These are phyloP conservation scores for Callyntrura sp. DNA, from an alignment of 2,888 invertebrate species.

Conservation along the genomic window DNA sequence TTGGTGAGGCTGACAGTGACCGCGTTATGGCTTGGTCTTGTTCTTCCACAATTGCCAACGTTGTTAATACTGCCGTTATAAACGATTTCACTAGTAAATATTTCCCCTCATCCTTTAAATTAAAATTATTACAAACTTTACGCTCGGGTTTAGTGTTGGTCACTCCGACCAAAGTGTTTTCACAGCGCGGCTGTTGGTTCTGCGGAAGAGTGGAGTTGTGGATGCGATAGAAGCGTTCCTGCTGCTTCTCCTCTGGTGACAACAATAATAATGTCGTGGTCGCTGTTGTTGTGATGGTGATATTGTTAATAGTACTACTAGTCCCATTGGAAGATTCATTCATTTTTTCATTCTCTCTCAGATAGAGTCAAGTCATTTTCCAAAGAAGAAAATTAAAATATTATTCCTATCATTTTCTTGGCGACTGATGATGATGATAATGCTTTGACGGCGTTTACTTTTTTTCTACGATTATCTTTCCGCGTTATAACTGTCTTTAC, in stretches of 20 bases:
- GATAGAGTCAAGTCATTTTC: constrained; percentile 72
- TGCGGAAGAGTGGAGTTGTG: neutral
- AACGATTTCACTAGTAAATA: constrained; percentile 47
- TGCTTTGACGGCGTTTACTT: neutral
- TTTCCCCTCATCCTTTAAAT: constrained; percentile 31
- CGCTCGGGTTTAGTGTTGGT: neutral
- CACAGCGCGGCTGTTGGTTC: neutral
- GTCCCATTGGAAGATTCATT: constrained; percentile 75
- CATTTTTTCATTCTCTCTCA: constrained; percentile 78
- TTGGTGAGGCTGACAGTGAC: constrained; percentile 44
- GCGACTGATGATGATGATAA: neutral
- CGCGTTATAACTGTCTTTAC: neutral
- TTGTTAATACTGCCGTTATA: constrained; percentile 53
- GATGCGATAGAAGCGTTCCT: neutral
- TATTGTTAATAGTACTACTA: constrained; percentile 52
- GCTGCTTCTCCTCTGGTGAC: constrained; percentile 5
- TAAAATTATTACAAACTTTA: neutral
- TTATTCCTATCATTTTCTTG: neutral
- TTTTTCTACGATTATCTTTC: neutral
- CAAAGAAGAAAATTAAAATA: constrained; percentile 57
- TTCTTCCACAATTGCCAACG: constrained; percentile 37
- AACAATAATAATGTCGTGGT: constrained; percentile 19
- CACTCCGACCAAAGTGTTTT: constrained; percentile 30
- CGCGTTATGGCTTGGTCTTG: constrained; percentile 9
- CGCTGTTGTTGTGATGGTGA: constrained; percentile 50